Evolutionary conservation across 1,140 invertebrate species (phyloP).

Genomic region (Drosophila elegans): DNA sequence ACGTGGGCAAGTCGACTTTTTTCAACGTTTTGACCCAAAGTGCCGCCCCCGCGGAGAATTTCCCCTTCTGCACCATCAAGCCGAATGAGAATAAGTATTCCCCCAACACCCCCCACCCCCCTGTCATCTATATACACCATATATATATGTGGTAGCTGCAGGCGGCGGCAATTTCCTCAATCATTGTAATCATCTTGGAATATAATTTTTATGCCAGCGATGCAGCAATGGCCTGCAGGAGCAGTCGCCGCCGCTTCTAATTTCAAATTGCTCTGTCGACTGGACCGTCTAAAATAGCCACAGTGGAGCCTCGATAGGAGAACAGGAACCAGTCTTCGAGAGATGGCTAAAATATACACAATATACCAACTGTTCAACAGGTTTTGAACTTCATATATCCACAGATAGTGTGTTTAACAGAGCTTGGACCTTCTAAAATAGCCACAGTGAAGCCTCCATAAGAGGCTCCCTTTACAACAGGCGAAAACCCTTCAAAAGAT

Average conservation of each 20-base stretch:
- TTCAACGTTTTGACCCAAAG: constrained; percentile 99
- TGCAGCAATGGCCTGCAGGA: constrained; percentile 43
- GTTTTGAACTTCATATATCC: no score
- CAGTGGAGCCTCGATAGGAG: constrained; percentile 6
- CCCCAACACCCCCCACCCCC: constrained; percentile 36
- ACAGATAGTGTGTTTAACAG: no score
- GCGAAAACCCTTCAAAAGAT: no score
- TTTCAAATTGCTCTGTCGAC: constrained; percentile 52
- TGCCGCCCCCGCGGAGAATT: constrained; percentile 98
- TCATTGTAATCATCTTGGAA: constrained; percentile 57
- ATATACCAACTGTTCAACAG: no score
- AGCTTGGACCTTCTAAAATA: constrained; percentile 42
- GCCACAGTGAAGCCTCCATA: constrained; percentile 9
- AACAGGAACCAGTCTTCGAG: no score
- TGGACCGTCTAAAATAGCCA: constrained; percentile 45
- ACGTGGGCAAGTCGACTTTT: constrained; percentile 99
- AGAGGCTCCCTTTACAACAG: not conserved
- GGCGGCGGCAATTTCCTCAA: constrained; percentile 50
- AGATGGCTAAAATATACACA: no score
- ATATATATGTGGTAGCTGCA: constrained; percentile 29
- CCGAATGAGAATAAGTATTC: constrained; percentile 99
- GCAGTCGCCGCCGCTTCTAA: constrained; percentile 47
- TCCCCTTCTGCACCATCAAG: constrained; percentile 99
- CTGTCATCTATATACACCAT: constrained; percentile 22
- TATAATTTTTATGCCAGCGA: constrained; percentile 53